Conservation (phyloP, 2,113 vertebrate genomes). For the Eulacestoma nigropectus region DNA sequence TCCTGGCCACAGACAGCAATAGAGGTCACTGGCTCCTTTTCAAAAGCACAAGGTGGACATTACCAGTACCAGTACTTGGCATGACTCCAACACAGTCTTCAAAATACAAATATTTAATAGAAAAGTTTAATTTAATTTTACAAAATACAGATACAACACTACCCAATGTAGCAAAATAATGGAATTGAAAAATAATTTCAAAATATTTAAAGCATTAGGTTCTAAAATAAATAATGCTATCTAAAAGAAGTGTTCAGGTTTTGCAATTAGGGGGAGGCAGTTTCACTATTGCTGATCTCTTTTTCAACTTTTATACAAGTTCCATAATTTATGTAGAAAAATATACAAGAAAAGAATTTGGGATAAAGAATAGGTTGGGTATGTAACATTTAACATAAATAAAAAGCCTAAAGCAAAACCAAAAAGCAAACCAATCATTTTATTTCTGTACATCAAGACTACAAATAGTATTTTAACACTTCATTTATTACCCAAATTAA, state of each 20-base stretch:
- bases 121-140: constrained; percentile 46
- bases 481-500: constrained; percentile 75
- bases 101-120: constrained; percentile 43
- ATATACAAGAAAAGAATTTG: constrained; percentile 47
- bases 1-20: not conserved
- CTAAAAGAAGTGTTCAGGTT: constrained; percentile 1
- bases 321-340: constrained; percentile 55
- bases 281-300: not conserved
- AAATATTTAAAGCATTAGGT: constrained; percentile 48
- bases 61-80: not conserved
- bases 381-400: constrained; percentile 56
- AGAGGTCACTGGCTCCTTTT: not conserved
- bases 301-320: constrained; percentile 33
- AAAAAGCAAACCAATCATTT: constrained; percentile 67
- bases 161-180: constrained; percentile 35
- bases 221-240: constrained; percentile 61
- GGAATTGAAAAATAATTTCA: constrained; percentile 39
- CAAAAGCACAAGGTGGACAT: not conserved
- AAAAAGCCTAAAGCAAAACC: constrained; percentile 67
- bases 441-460: constrained; percentile 76
- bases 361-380: constrained; percentile 8
- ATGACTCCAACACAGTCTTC: constrained; percentile 4
- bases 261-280: not conserved
- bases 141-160: constrained; percentile 40
- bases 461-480: constrained; percentile 78